Base-by-base conservation (phyloP, 2,113 vertebrate species). In the Caranx ignobilis region DNA sequence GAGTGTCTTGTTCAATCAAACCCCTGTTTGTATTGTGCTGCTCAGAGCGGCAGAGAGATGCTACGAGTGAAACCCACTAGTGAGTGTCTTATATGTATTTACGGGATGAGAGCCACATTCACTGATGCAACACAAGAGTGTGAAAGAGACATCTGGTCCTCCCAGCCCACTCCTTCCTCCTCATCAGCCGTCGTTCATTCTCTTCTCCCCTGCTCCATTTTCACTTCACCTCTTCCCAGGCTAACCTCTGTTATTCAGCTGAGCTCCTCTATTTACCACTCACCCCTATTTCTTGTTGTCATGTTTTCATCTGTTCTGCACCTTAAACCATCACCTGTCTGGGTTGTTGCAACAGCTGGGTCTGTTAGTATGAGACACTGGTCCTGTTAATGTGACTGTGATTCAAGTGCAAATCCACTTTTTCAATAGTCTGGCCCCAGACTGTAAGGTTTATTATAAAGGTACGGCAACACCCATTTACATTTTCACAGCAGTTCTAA, bases 111-210 rank as follows among this genome's bases (percentile, higher is more conserved):
- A 87, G 79, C 73, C 87, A 88, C 79, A 89, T 79, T 88, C 78
- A 83, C 31, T 61, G 68, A 76, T 77, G 56, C 70, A 79, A 82
- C 79, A 87, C 57, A 75, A 77, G 41, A 74, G 81, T 55, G 60
- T 92, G 76, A 90, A 91, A 90, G 91, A 93, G 91, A 91, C 90
- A 94, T 90, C 91, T 90, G 91, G 81, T 85, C 65, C 83, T 79
- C 47, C 61, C 3, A 31, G 79, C 78, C 62, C 45, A 12, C 10
- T 48, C 55, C 75, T 41, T 71, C 69, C 76, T 65, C 75, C 11
- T 57, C 75, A 52, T 63, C 63, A 50, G 26, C 74, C 19, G 2
- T 34, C 10, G 18, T 71, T 88, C 57, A 59, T 72, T 86, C 63
- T 76, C 65, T 71, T 74, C 19, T 2, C 72, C 9, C 66, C 77